Evolutionary conservation across 2,113 vertebrate species (phyloP).

Genomic region (Rhodinocichla rosea): DNA sequence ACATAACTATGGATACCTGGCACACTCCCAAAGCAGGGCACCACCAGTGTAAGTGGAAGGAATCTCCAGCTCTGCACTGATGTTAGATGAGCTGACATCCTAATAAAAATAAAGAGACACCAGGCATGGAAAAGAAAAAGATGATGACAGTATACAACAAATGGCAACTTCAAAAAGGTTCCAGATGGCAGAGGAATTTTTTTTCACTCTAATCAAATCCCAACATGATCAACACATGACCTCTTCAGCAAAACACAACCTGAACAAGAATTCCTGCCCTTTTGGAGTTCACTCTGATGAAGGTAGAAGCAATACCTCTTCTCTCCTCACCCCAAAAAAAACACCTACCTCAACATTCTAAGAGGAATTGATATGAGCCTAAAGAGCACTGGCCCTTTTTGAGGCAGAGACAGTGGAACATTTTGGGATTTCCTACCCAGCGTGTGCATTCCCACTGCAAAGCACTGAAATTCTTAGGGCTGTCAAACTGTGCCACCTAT

Average conservation of each 20-base stretch:
- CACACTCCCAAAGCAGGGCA: neutral
- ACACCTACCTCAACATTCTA: neutral
- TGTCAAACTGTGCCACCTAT: slow-evolving; percentile 38
- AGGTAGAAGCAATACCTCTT: neutral
- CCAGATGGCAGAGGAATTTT: neutral
- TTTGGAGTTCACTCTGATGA: neutral
- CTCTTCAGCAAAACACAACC: neutral
- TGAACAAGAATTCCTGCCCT: neutral
- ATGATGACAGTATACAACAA: neutral
- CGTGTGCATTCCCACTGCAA: neutral
- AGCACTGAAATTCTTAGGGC: neutral
- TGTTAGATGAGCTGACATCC: neutral
- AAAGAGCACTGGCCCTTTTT: neutral
- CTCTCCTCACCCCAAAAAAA: neutral
- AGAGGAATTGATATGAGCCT: neutral
- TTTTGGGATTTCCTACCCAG: slow-evolving; percentile 33
- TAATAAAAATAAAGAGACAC: neutral
- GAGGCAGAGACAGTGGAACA: neutral
- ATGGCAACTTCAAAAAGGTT: neutral
- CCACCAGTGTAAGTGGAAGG: neutral
- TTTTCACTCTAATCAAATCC: neutral
- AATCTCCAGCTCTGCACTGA: neutral
- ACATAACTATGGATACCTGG: neutral
- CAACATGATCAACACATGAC: accelerated
- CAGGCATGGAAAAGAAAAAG: neutral